These are phyloP conservation scores for Orthonyx spaldingii DNA, from an alignment of 2,113 vertebrate species.

Conservation along the genomic window DNA sequence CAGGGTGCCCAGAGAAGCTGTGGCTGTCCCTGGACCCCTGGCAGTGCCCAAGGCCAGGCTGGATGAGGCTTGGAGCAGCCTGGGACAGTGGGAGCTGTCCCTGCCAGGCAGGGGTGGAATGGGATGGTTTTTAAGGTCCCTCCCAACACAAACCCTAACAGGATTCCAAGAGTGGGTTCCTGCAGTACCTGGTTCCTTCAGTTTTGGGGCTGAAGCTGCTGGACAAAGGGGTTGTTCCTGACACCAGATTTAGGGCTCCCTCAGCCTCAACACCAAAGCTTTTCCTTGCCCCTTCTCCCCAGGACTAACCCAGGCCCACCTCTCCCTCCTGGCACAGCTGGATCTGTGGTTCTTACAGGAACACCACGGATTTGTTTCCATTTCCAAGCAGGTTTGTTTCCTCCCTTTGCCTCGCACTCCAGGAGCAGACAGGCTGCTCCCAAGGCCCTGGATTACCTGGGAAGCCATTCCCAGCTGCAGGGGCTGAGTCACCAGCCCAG, in stretches of 20 bases:
- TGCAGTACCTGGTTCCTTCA: background rate
- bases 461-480: background rate
- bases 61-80: background rate
- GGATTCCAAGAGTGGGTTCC: background rate
- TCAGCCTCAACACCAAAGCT: background rate
- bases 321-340: background rate
- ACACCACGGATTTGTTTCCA: accelerated
- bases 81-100: background rate
- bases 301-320: background rate
- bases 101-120: background rate
- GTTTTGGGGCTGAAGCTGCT: background rate
- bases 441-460: background rate
- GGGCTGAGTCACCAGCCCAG: background rate
- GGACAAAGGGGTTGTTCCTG: background rate
- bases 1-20: background rate
- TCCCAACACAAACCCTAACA: background rate
- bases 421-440: background rate
- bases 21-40: background rate
- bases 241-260: background rate
- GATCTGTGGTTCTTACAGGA: background rate
- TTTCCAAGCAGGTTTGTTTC: background rate
- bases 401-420: background rate
- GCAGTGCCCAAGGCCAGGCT: background rate
- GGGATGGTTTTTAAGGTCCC: background rate
- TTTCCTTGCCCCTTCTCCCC: background rate